Conservation (phyloP, 2,113 vertebrate genomes). For the Saiga tatarica region DNA sequence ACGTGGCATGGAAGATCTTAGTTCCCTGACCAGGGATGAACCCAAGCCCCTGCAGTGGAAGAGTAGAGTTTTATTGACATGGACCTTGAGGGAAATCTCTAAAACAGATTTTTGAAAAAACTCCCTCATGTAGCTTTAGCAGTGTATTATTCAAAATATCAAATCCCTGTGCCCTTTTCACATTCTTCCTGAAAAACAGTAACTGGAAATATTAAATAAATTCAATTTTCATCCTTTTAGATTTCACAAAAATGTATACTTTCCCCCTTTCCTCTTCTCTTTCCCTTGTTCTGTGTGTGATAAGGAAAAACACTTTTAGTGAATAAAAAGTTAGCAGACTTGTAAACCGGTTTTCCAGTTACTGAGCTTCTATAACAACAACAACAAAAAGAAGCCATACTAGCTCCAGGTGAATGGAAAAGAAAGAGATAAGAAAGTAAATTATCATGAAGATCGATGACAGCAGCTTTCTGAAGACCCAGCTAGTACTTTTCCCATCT, state of each 20-base stretch:
- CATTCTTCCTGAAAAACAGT: background rate
- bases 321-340: constrained; percentile 13
- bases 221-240: background rate
- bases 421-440: constrained; percentile 46
- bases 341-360: constrained; percentile 50
- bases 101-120: background rate
- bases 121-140: background rate
- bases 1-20: background rate
- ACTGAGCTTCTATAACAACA: background rate
- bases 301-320: background rate
- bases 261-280: background rate
- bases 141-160: background rate
- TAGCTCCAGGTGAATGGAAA: constrained; percentile 38
- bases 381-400: background rate
- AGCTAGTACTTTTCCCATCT: background rate
- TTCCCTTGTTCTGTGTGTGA: background rate
- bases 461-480: background rate
- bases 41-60: background rate
- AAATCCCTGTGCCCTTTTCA: background rate
- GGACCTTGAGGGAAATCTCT: background rate
- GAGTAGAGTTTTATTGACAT: background rate
- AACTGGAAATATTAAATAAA: background rate
- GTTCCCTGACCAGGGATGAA: background rate
- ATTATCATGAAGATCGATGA: background rate
- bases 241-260: background rate